Conservation (phyloP, 2,888 invertebrate species). For the Oasisia sp. region DNA sequence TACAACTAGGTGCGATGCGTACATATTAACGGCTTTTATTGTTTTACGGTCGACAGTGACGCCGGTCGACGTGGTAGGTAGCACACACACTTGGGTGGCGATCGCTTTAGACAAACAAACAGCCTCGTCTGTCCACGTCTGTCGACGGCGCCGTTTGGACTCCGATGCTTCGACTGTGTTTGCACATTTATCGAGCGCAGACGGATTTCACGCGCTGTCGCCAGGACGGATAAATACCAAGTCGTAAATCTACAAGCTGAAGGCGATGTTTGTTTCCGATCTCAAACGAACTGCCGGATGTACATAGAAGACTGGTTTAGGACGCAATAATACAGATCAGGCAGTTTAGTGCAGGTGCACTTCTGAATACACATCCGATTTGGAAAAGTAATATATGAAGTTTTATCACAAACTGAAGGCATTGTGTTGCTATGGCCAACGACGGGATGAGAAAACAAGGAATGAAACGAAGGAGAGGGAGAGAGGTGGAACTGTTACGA, state of each 20-base stretch:
- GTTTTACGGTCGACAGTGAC: background rate
- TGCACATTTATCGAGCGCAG: background rate
- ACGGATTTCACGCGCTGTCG: background rate
- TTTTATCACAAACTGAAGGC: too few relatives aligned
- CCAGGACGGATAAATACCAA: background rate
- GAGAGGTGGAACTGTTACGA: too few relatives aligned
- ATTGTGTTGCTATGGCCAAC: too few relatives aligned
- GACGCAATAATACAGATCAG: background rate
- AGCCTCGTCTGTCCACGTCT: background rate
- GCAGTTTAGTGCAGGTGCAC: background rate
- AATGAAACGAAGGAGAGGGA: too few relatives aligned
- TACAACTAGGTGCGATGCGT: background rate
- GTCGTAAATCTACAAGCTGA: constrained; percentile 1
- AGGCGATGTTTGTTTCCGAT: background rate
- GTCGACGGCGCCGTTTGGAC: background rate
- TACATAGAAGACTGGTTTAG: background rate
- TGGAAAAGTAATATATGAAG: too few relatives aligned
- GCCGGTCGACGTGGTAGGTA: background rate
- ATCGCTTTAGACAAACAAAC: background rate
- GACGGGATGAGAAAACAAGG: too few relatives aligned
- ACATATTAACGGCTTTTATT: background rate
- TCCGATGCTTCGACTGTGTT: background rate
- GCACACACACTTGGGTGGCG: background rate
- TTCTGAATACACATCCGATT: background rate
- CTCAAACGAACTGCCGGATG: background rate